phyloP scores from a whole-genome alignment of 1,140 invertebrate species.

The Stratiolaelaps scimitus region DNA sequence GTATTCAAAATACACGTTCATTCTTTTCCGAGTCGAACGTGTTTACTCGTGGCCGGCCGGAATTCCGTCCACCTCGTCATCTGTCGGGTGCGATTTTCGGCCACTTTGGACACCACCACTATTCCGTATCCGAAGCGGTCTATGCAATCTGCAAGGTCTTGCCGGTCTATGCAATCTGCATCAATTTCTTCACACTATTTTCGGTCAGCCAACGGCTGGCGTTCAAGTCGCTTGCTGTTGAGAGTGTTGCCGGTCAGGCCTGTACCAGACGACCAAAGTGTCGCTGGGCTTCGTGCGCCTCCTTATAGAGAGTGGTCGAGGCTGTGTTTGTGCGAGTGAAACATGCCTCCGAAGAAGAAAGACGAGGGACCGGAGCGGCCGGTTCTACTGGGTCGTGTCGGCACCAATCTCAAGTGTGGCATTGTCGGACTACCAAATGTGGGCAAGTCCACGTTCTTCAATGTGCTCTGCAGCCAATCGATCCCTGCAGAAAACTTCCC shows the following conservation, averaged over 20 bases:
- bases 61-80: no score
- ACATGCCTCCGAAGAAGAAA: constrained; percentile 88
- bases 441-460: constrained; percentile 99
- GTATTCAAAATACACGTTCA: constrained; percentile 3
- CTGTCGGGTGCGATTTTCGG: no score
- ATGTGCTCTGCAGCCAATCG: constrained; percentile 90
- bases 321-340: constrained; percentile 31
- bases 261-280: no score
- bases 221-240: no score
- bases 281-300: no score
- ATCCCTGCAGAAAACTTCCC: constrained; percentile 96
- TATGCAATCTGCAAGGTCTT: no score
- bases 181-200: no score
- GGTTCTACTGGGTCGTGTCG: constrained; percentile 80
- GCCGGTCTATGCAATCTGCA: no score
- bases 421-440: constrained; percentile 94
- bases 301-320: constrained; percentile 10
- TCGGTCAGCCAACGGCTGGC: no score
- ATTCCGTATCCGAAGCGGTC: no score
- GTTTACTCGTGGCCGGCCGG: constrained; percentile 24
- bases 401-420: constrained; percentile 91
- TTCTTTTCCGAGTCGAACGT: constrained; percentile 26
- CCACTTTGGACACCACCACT: constrained; percentile 27
- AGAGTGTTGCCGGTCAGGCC: no score
- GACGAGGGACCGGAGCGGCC: constrained; percentile 72